Base-by-base conservation (phyloP, 1,140 invertebrate species). In the Drepana arcuata region DNA sequence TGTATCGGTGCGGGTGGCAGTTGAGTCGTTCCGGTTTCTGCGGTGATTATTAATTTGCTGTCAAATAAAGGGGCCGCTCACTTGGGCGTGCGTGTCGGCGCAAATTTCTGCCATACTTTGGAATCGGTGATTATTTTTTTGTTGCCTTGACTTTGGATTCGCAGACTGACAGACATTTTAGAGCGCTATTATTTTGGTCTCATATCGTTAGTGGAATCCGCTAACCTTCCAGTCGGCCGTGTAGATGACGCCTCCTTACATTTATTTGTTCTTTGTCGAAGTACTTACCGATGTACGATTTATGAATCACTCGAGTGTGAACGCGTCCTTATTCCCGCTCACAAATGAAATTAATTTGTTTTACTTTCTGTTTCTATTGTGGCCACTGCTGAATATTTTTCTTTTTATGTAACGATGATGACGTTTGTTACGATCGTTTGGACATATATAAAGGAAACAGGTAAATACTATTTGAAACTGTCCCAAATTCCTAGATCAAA, bases 71-170 rank as follows among this genome's bases (percentile, higher is more conserved):
- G 71, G 74, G 74, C 77, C 72, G 72, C 73, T 71, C 61, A 58
- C 62, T 75, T 72, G 74, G 74, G 77, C 71, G 74, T 79, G 68
- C 72, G 77, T 75, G 72, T 81, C 67, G 61, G 68, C 56, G 73
- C 70, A 69, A 81, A 81, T 81, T 70, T 81, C 74, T 81, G 72
- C 74, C 72, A 79, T 81, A 77, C 72, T 81, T 75, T 48, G 72
- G 63, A 73, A 81, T 77, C 72, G 62, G 60, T 68, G 69, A 78
- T 78, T 70, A 68, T 73, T 71, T 73, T 54, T 75, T 77, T 77
- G 69, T 67, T 71, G 61, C 46, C 53, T 53, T 57, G 61, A 58
- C 66, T 60, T 46, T 59, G 65, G 69, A 73, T 74, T 68, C 72
- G 62, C 67, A 72, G 73, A 80, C 70, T 52, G 62, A 61, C 53